Conservation (phyloP, 2,797 vertebrate genomes). For the Anableps anableps region DNA sequence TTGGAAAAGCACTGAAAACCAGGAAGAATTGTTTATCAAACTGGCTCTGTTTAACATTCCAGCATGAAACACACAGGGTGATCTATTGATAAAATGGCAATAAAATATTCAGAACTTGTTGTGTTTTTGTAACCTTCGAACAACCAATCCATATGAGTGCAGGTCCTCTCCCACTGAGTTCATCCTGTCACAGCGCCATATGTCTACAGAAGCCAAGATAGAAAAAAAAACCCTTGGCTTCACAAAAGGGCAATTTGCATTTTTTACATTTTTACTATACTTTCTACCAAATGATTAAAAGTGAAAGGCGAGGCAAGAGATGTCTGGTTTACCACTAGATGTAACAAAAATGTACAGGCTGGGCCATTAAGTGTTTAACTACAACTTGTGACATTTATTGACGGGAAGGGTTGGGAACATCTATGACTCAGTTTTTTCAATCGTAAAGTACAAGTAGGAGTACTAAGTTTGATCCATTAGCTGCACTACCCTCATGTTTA, state of each 20-base stretch:
- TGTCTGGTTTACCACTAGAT: neutral
- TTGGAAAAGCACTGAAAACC: neutral
- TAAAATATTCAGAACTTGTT: constrained; percentile 13
- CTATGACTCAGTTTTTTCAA: neutral
- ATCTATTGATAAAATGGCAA: neutral
- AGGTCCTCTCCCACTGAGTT: neutral
- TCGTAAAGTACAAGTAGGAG: neutral
- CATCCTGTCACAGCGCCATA: neutral
- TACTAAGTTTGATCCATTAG: neutral
- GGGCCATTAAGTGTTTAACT: neutral
- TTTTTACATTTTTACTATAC: neutral
- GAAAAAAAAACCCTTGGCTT: neutral
- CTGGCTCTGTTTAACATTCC: neutral
- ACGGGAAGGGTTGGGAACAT: neutral
- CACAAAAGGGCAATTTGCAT: neutral
- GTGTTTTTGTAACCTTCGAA: constrained; percentile 4
- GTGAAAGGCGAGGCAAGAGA: neutral
- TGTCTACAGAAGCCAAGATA: neutral
- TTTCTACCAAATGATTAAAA: neutral
- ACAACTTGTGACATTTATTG: neutral
- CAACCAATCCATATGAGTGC: neutral
- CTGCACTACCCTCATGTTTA: neutral
- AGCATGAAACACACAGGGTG: neutral
- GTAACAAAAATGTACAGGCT: neutral
- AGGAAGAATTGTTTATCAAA: constrained; percentile 1